Conservation (phyloP, 2,113 vertebrate species). For the Sitta europaea region DNA sequence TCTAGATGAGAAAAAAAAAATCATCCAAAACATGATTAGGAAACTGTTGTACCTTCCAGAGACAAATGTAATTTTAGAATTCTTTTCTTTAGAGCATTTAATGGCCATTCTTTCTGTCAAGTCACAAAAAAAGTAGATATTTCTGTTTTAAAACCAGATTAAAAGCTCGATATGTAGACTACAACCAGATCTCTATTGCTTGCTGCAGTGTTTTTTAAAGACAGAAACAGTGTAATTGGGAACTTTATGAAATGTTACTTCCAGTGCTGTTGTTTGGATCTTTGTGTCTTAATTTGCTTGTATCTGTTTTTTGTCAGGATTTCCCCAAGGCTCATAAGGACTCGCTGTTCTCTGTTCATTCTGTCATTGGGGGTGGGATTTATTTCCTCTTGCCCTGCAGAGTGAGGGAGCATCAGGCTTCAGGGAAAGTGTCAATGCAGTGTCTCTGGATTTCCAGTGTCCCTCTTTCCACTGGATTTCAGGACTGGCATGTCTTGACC, state of each 20-base stretch:
- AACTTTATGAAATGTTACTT: not conserved
- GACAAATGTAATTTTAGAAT: slow-evolving; percentile 32
- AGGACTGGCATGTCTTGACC: not conserved
- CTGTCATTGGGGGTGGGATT: not conserved
- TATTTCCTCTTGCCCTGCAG: not conserved
- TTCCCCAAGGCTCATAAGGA: not conserved
- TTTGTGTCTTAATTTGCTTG: not conserved
- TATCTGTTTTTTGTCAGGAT: not conserved
- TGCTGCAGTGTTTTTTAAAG: not conserved
- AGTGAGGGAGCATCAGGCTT: not conserved
- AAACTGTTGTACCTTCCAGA: not conserved
- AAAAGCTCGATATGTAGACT: not conserved
- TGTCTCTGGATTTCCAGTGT: too few species aligned
- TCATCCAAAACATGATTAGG: slow-evolving; percentile 11
- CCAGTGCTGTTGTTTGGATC: not conserved
- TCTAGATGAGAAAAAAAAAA: slow-evolving; percentile 8
- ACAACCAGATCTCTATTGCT: not conserved
- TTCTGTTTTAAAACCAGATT: slow-evolving; percentile 36
- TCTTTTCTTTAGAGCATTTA: slow-evolving; percentile 32
- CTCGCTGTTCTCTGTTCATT: not conserved
- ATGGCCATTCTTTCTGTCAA: not conserved
- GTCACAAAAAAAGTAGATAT: not conserved
- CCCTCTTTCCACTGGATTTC: too few species aligned
- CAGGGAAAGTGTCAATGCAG: not conserved
- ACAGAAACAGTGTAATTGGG: not conserved